Percentiles rank a stretch among this genome's conserved stretches.
phyloP scores from a whole-genome alignment of 2,113 vertebrate species.

The Aix galericulata region DNA sequence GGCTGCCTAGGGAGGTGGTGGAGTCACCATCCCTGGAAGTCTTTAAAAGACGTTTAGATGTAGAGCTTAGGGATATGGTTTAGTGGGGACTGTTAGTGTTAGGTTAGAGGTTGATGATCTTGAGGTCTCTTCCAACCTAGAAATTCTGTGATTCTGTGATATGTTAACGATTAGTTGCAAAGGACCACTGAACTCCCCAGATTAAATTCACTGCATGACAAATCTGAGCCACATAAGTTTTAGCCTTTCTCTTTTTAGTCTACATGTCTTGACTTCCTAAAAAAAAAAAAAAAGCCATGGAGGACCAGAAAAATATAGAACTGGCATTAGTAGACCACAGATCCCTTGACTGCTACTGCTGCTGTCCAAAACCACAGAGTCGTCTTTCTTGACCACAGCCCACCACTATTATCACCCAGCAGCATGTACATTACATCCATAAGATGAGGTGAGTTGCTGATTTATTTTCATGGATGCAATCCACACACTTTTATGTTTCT shows the following conservation, averaged over 20 bases:
- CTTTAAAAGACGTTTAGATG: too few relatives aligned
- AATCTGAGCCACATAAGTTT: background rate
- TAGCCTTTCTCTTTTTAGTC: background rate
- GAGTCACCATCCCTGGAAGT: too few relatives aligned
- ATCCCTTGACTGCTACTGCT: background rate
- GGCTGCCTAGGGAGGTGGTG: too few relatives aligned
- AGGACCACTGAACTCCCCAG: background rate
- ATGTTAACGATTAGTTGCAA: background rate
- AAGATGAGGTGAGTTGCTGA: background rate
- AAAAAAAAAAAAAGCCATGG: background rate
- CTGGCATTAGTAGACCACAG: fast-evolving
- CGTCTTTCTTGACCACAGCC: background rate
- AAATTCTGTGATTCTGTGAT: too few relatives aligned
- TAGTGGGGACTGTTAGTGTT: too few relatives aligned
- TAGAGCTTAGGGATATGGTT: too few relatives aligned
- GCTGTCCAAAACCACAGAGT: fast-evolving
- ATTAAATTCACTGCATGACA: background rate
- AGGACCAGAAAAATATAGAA: background rate
- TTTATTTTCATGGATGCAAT: background rate
- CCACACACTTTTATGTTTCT: background rate
- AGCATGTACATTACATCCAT: background rate
- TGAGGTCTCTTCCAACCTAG: too few relatives aligned
- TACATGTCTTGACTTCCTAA: background rate
- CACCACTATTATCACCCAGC: background rate
- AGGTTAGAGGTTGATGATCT: too few relatives aligned